These are phyloP conservation scores for Hippocampus mohnikei DNA, from an alignment of 2,113 vertebrate species.

Conservation along the genomic window DNA sequence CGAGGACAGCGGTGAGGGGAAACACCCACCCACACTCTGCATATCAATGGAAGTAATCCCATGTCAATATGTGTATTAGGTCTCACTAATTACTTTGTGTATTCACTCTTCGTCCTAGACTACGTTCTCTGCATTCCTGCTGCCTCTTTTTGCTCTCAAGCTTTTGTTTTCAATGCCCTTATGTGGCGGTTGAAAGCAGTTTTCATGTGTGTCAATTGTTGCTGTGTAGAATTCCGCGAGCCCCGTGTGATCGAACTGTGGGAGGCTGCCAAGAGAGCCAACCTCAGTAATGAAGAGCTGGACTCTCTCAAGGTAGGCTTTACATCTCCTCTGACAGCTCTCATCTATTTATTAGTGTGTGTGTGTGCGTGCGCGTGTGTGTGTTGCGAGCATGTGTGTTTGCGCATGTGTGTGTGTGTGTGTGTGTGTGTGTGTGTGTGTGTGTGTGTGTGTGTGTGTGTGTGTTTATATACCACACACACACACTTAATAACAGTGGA, in stretches of 20 bases:
- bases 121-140: background rate
- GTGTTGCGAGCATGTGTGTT: too few relatives aligned
- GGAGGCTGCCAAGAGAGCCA: slow-evolving; percentile 87
- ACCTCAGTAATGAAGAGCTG: slow-evolving; percentile 86
- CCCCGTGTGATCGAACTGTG: slow-evolving; percentile 93
- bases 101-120: slow-evolving; percentile 5
- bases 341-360: background rate
- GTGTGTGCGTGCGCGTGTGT: too few relatives aligned
- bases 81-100: slow-evolving; percentile 19
- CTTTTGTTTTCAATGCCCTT: slow-evolving; percentile 1
- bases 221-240: slow-evolving; percentile 83
- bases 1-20: slow-evolving; percentile 75
- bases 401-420: too few relatives aligned
- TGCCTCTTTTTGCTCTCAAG: background rate
- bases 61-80: background rate
- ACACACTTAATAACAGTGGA: background rate
- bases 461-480: background rate
- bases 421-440: too few relatives aligned
- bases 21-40: slow-evolving; percentile 3
- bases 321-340: background rate
- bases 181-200: background rate
- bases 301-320: slow-evolving; percentile 85
- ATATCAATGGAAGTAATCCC: background rate
- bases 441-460: too few relatives aligned
- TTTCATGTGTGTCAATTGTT: slow-evolving; percentile 8